Percentiles rank a stretch among this genome's conserved stretches.
These are phyloP conservation scores for Syngnathus floridae DNA, from an alignment of 2,113 vertebrate genomes.

Conservation along the genomic window DNA sequence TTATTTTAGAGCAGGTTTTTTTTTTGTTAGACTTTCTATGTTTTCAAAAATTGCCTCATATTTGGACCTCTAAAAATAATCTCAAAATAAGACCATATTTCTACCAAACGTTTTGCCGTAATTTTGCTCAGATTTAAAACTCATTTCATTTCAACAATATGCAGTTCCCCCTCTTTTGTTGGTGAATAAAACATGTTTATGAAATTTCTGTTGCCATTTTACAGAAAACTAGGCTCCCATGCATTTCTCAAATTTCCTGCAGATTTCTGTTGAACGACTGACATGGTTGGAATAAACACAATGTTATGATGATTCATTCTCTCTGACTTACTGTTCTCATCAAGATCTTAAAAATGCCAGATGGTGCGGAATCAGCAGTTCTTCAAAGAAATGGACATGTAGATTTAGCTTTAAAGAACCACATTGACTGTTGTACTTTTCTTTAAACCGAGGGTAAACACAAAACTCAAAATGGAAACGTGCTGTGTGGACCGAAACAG, in stretches of 20 bases:
- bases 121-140: neutral
- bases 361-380: neutral
- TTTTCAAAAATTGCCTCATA: neutral
- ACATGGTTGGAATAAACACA: conserved; percentile 36
- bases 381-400: conserved; percentile 15
- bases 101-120: neutral
- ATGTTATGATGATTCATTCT: conserved; percentile 19
- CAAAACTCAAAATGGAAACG: neutral
- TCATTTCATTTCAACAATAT: neutral
- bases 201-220: conserved; percentile 1
- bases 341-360: neutral
- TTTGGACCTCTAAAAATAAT: neutral
- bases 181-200: neutral
- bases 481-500: conserved; percentile 1
- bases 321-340: conserved; percentile 23
- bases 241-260: conserved; percentile 6
- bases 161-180: neutral
- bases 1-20: neutral
- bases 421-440: neutral
- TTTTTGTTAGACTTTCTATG: neutral
- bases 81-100: neutral
- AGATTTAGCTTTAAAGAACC: conserved; percentile 7
- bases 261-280: conserved; percentile 29
- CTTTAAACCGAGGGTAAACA: neutral
- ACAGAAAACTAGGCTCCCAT: conserved; percentile 6